Evolutionary conservation across 2,797 vertebrate species (phyloP), one percentile per base, ranked within the genome.

Genomic region (Iguana delicatissima): DNA sequence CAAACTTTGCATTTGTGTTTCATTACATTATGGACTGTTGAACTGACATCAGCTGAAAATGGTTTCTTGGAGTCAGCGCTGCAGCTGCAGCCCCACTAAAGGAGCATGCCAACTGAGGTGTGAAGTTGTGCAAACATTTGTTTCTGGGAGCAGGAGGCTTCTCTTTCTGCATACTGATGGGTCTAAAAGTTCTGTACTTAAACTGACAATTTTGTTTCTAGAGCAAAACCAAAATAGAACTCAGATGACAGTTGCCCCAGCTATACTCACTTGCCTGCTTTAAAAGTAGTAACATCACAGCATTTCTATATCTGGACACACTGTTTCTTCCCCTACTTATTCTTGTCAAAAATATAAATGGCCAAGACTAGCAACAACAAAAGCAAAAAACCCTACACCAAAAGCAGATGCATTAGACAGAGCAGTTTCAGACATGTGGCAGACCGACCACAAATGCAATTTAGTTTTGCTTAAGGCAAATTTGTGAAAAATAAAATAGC

Each of bases 101-200:
- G 73, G 26, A 59, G 46, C 35, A 83, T 20, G 55, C 84, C 59
- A 77, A 77, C 35, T 14, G 79, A 89, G 62, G 72, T 83, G 57
- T 89, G 69, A 91, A 89, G 38, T 57, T 86, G 87, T 22, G 62
- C 35, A 67, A 82, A 20, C 50, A 69, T 77, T 59, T 77, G 72
- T 67, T n/a, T 52, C 52, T 59, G 14, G 59, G 69, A 69, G 38
- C 50, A 16, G 10, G 29, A n/a, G 35, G 50, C 32, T 38, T 86
- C 46, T 89, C 64, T 42, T 83, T 77, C 67, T 12, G 50, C 83
- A 79, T 14, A 69, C 5, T 3, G 29, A 77, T 29, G 32, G 52
- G 46, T 46, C 80, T 46, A 18, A 62, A 18, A 62, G 26, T 73
- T 80, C 62, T 73, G 74, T 26, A 86, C 32, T 79, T 83, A 92